Base-by-base conservation (phyloP, 2,888 invertebrate genomes). In the Tachina lurida region DNA sequence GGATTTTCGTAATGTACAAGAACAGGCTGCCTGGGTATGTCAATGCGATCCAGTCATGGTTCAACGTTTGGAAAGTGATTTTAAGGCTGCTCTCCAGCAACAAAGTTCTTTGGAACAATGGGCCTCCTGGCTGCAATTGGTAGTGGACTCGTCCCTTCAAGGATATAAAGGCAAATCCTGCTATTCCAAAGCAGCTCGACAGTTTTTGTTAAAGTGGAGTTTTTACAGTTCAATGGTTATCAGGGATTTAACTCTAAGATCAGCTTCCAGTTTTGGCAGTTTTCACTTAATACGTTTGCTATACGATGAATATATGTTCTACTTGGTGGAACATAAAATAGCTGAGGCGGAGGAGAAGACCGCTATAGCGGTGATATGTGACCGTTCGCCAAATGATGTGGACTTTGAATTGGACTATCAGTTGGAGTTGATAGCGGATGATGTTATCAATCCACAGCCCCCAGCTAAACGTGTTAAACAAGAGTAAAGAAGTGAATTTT, bases 301-400 rank as follows among this genome's bases (percentile, higher is more conserved):
- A 82, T 99, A 98, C 93, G 99, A 99, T 93, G 99, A 99, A 93
- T 99, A 99, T 93, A 99, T 99, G 97, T 98, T 98, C 94, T 99
- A 98, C 93, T 94, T 99, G 90, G 97, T 99, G 89, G 99, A 99
- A 93, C 98, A 98, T 91, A 97, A 97, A 93, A 98, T 99, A 54
- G 98, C 99, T 62, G 95, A 96, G 91, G 98, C 97, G 73, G 96
- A 96, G 77, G 96, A 96, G 88, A 96, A 97, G 91, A 98, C 98
- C 88, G 98, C 98, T 84, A 98, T 99, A 91, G 98, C 98, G 88
- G 98, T 99, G 87, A 98, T 99, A 96, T 93, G 94, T 79, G 94
- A 92, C 87, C 90, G 92, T 84, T 90, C 91, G 90, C 89, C 92
- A 89, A 91, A 90, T 70, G 91, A 91, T 75, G 90, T 90, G 71